Base-by-base conservation (phyloP, 2,888 invertebrate species). In the Brachycybe producta region DNA sequence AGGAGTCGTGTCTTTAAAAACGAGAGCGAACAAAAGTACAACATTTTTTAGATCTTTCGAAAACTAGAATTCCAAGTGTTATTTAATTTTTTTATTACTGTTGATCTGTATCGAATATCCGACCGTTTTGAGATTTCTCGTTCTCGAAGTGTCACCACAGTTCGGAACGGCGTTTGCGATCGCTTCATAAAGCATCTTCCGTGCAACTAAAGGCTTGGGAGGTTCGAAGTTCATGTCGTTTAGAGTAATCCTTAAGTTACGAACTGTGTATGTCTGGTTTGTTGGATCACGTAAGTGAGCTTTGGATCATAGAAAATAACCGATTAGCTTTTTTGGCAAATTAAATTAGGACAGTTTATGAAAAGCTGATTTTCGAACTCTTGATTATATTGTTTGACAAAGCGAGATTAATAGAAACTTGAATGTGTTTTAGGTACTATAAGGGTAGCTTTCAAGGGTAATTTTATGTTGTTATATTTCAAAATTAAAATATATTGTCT, bases 1-100 rank as follows among this genome's bases (percentile, higher is more conserved):
- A 13, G 90, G 84, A 48, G 87, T 84, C 8, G 79, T 74, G 32
- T 77, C 74, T 60, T 49, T n/a, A 52, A 57, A 40, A 34, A 39
- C 35, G 49, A 40, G 26, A 42, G 34, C 41, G 44, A 50, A 38
- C 47, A n/a, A 26, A 35, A 35, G n/a, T 34, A 3, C 13, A 5
- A 23, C 43, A 43, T 26, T 5, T 26, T 23, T 26, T 3, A n/a
- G n/a, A 8, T 17, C 23, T 43, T 43, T n/a, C n/a, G n/a, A n/a
- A n/a, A n/a, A n/a, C n/a, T n/a, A 30, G 32, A 30, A n/a, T n/a
- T n/a, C n/a, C n/a, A n/a, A n/a, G n/a, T n/a, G n/a, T n/a, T n/a
- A n/a, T n/a, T n/a, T n/a, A n/a, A n/a, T n/a, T n/a, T n/a, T n/a
- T n/a, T n/a, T n/a, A 19, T 40, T 57, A 17, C 61, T 57, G 17